Evolutionary conservation across 2,888 invertebrate species (phyloP).

Genomic region (Watsonalla cultraria): DNA sequence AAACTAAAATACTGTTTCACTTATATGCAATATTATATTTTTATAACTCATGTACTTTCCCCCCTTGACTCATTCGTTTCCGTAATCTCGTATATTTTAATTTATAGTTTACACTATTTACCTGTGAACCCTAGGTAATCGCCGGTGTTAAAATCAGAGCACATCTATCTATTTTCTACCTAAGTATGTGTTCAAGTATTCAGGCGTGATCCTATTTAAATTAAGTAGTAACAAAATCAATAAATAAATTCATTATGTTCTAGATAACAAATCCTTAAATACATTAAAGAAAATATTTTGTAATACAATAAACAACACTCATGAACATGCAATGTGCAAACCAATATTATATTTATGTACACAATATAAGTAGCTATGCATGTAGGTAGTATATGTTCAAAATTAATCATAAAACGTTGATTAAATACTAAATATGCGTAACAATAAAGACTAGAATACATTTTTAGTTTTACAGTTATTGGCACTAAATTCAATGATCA

Average conservation of each 20-base stretch:
- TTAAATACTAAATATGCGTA: slow-evolving; percentile 76
- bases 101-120: no score
- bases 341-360: slow-evolving; percentile 63
- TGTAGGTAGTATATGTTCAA: slow-evolving; percentile 50
- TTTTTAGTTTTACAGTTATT: slow-evolving; percentile 77
- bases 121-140: no score
- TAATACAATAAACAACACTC: slow-evolving; percentile 46
- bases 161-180: background rate
- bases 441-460: slow-evolving; percentile 80
- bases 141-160: background rate
- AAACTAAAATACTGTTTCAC: no score
- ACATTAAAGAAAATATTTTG: slow-evolving; percentile 30
- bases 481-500: slow-evolving; percentile 74
- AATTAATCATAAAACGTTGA: slow-evolving; percentile 70
- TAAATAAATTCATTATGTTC: slow-evolving; percentile 34
- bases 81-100: no score
- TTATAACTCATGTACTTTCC: no score
- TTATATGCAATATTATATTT: no score
- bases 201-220: background rate
- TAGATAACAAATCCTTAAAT: slow-evolving; percentile 34
- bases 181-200: background rate
- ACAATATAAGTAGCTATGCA: slow-evolving; percentile 55
- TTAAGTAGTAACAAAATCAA: slow-evolving; percentile 31
- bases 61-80: no score
- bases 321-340: slow-evolving; percentile 64